Percentiles rank a stretch among this genome's conserved stretches.
Evolutionary conservation across 2,888 invertebrate genomes (phyloP).

Genomic region (Thereva nobilitata): DNA sequence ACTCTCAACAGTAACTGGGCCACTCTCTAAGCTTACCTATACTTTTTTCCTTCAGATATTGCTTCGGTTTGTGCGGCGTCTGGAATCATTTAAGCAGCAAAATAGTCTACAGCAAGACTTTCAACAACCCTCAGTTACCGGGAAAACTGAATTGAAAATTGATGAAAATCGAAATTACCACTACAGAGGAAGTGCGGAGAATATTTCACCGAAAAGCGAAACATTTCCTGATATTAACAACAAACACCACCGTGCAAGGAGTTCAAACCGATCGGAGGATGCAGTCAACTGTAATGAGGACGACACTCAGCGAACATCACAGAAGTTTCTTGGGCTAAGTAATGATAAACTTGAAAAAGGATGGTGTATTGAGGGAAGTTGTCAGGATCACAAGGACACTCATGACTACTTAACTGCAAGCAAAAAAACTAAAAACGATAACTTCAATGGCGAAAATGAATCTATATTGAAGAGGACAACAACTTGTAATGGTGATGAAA

Average conservation of each 20-base stretch:
- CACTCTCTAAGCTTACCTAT: background rate
- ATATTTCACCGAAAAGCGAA: background rate
- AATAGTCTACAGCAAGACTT: slow-evolving; percentile 28
- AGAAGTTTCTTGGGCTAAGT: background rate
- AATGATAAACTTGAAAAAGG: too few species aligned
- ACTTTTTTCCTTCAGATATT: slow-evolving; percentile 37
- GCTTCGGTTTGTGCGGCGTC: slow-evolving; percentile 40
- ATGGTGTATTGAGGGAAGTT: slow-evolving; percentile 4
- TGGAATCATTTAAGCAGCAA: slow-evolving; percentile 42
- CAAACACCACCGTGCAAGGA: background rate
- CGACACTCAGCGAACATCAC: background rate
- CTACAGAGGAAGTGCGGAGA: slow-evolving; percentile 14
- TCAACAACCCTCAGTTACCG: background rate
- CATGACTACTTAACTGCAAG: slow-evolving; percentile 10
- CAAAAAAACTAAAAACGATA: slow-evolving; percentile 6
- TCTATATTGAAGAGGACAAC: background rate
- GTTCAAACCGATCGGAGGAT: slow-evolving; percentile 1
- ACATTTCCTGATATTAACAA: slow-evolving; percentile 1
- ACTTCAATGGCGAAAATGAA: slow-evolving; percentile 5
- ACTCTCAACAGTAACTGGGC: too few species aligned
- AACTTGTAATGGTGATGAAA: slow-evolving; percentile 17
- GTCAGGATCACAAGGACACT: slow-evolving; percentile 1
- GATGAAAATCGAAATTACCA: slow-evolving; percentile 28
- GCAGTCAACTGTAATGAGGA: background rate
- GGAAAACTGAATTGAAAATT: slow-evolving; percentile 1